Evolutionary conservation across 2,888 invertebrate genomes (phyloP), one percentile per base, ranked within the genome.

Genomic region (Nomada flava): DNA sequence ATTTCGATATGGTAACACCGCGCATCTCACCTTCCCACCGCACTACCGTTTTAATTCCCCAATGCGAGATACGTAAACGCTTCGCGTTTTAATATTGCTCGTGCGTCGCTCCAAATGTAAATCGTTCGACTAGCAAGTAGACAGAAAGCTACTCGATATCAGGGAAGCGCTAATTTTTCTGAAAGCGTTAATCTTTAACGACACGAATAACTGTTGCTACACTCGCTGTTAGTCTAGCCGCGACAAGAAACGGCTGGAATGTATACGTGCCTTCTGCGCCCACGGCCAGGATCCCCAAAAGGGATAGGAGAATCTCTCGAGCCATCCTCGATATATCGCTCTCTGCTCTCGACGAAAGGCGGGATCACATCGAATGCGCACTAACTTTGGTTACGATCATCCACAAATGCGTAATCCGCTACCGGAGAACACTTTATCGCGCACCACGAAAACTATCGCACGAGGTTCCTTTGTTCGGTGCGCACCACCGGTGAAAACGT

Each of bases 211-310:
- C 36, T 15, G 13, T 42, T 47, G 15, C 15, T 15, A 15, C 26
- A 29, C n/a, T 18, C 11, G 18, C 60, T 55, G 20, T 59, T 59
- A 55, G 55, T 47, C 26, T 55, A 36, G 52, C 36, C 36, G 36
- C 36, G 36, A 36, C 36, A 50, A 23, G 57, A 55, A 69, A 63
- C 29, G n/a, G 42, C 36, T 63, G 23, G 18, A 53, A 52, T 62
- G 29, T 36, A 79, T 78, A 88, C 91, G 57, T 88, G 91, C 92
- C 92, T 90, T 92, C 89, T 70, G 89, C 88, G 74, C 84, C 86
- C 81, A 85, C 87, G 76, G 89, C 78, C 82, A 91, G 83, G 83
- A 91, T 89, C 86, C 89, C 92, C 88, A 91, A 85, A 76, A 92
- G 88, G 90, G 89, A 85, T 73, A 90, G 86, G 69, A 92, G 88